Evolutionary conservation across 1,140 invertebrate genomes (phyloP).

Genomic region (Dermatophagoides farinae): DNA sequence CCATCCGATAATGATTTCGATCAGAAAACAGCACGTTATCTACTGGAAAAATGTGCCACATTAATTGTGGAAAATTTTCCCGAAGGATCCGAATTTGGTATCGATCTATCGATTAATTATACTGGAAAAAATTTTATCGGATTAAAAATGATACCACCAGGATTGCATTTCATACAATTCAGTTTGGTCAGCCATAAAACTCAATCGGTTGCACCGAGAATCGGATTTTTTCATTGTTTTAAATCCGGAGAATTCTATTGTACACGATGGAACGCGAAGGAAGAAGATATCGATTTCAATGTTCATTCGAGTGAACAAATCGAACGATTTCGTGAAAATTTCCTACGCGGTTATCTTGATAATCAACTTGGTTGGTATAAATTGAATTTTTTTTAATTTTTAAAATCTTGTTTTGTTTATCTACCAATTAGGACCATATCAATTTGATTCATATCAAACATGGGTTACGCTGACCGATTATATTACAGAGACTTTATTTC

Average conservation of each 20-base stretch:
- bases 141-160: slow-evolving; percentile 95
- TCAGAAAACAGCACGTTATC: slow-evolving; percentile 45
- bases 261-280: slow-evolving; percentile 50
- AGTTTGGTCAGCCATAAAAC: slow-evolving; percentile 36
- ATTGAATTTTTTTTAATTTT: slow-evolving; percentile 2
- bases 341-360: slow-evolving; percentile 31
- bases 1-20: slow-evolving; percentile 25
- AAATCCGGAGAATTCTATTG: slow-evolving; percentile 57
- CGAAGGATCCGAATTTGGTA: slow-evolving; percentile 35
- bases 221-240: slow-evolving; percentile 78
- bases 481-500: slow-evolving; percentile 35
- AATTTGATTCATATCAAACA: slow-evolving; percentile 61
- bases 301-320: slow-evolving; percentile 23
- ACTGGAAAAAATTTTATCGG: slow-evolving; percentile 80
- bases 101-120: slow-evolving; percentile 82
- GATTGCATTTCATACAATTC: slow-evolving; percentile 82
- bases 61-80: slow-evolving; percentile 34
- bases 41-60: slow-evolving; percentile 60
- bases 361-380: neutral
- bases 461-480: slow-evolving; percentile 63
- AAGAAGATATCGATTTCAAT: slow-evolving; percentile 35
- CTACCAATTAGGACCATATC: slow-evolving; percentile 49
- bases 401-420: slow-evolving; percentile 31
- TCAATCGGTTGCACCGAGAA: slow-evolving; percentile 36
- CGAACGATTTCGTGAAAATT: slow-evolving; percentile 40